Conservation (phyloP, 2,797 vertebrate species). For the Cuculus canorus region DNA sequence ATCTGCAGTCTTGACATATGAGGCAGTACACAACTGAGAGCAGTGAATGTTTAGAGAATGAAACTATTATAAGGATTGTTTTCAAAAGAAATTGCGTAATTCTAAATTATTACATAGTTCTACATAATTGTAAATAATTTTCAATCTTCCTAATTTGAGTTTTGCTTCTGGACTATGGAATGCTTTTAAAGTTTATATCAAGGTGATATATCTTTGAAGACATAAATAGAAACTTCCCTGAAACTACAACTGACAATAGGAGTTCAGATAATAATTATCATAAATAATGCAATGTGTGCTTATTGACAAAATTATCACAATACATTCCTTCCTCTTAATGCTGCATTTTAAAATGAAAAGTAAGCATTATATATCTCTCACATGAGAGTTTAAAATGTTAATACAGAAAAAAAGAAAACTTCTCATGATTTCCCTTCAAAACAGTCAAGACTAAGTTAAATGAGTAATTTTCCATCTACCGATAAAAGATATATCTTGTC, state of each 20-base stretch:
- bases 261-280: neutral
- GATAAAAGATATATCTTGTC: neutral
- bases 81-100: neutral
- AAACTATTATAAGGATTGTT: neutral
- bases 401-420: neutral
- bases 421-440: neutral
- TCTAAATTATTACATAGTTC: neutral
- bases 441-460: neutral
- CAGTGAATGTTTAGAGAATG: neutral
- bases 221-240: neutral
- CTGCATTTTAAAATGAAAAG: constrained; percentile 6
- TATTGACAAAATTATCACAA: neutral
- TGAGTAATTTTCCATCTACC: neutral
- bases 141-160: neutral
- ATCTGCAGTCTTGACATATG: neutral
- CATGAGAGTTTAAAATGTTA: neutral
- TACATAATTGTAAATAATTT: neutral
- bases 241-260: neutral
- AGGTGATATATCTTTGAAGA: neutral
- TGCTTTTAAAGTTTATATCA: neutral
- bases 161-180: neutral
- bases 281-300: neutral
- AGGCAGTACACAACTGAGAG: neutral
- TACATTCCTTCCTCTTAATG: neutral
- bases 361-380: too few relatives aligned